Evolutionary conservation across 2,113 vertebrate species (phyloP), one percentile per base, ranked within the genome.

Genomic region (Phalacrocorax carbo): DNA sequence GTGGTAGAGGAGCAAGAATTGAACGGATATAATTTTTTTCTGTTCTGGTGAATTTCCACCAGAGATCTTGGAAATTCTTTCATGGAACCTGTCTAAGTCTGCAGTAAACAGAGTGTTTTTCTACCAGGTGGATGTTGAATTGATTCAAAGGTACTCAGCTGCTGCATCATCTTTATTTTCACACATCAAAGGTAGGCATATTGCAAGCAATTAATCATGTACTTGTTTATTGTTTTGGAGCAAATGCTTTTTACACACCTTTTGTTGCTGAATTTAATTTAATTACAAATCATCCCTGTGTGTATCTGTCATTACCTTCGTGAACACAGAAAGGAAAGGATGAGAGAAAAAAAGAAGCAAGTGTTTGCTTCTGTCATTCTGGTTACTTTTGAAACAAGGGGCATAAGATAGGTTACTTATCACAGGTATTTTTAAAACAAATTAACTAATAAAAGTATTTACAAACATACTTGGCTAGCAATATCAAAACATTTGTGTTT

Each of bases 241-340:
- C 94, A 97, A 97, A 95, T 96, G 49, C 83, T 95, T 96, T 97
- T 97, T 96, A 52, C 19, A 90, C 58, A 88, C 36, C 49, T 97
- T 97, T 97, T 97, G 86, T 95, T 95, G 71, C 92, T 91, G 92
- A 97, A 92, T 95, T 97, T 95, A 96, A 97, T 97, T 97, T 97
- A 96, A 97, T 96, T 97, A 91, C 58, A 96, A 94, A 92, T 95
- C 52, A 94, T 88, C 75, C 40, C 36, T 84, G 25, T 83, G 68
- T 91, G 75, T 71, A 65, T 84, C 61, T 93, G 78, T 95, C 82
- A 91, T 93, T 96, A 77, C 38, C 57, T 93, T 80, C 65, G 15
- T 30, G 20, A 96, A 91, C 73, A 94, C 7, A 20, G 66, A 89
- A 91, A 52, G 20, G 16, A 79, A 79, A 94, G 10, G 12, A 65